Evolutionary conservation across 2,113 vertebrate species (phyloP).

Genomic region (Rhodinocichla rosea): DNA sequence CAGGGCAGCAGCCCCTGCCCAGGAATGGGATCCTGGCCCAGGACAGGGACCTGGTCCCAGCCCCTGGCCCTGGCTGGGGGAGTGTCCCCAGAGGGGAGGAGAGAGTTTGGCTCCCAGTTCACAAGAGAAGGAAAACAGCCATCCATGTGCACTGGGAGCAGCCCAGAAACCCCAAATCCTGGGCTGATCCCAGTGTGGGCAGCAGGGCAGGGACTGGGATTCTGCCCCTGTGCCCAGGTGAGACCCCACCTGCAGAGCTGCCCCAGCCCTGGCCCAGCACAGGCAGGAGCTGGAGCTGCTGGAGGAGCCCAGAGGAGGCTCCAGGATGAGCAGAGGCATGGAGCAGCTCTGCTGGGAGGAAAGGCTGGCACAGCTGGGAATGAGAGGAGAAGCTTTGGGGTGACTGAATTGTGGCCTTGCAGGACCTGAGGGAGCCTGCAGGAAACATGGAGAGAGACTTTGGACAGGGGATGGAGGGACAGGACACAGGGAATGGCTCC

Average conservation of each 20-base stretch:
- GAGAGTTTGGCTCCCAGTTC: not conserved
- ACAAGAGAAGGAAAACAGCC: not conserved
- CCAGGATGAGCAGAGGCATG: too few relatives aligned
- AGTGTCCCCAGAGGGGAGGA: not conserved
- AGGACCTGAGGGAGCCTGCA: not conserved
- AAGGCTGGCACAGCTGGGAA: too few relatives aligned
- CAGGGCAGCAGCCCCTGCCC: not conserved
- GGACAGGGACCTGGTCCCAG: fast-evolving
- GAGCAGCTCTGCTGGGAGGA: too few relatives aligned
- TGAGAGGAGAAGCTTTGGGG: not conserved
- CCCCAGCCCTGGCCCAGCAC: not conserved
- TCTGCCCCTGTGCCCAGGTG: not conserved
- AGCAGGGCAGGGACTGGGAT: not conserved
- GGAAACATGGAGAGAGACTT: fast-evolving
- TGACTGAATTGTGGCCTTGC: fast-evolving
- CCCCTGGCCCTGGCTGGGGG: not conserved
- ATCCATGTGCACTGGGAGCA: not conserved
- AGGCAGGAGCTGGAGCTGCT: not conserved
- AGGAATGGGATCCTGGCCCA: fast-evolving
- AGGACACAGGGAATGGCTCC: too few relatives aligned
- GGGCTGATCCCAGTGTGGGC: not conserved
- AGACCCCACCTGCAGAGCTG: not conserved
- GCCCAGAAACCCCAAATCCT: not conserved
- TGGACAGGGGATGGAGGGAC: not conserved
- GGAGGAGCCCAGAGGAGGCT: not conserved